Evolutionary conservation across 1,140 invertebrate species (phyloP).

Genomic region (Stegodyphus mimosarum): DNA sequence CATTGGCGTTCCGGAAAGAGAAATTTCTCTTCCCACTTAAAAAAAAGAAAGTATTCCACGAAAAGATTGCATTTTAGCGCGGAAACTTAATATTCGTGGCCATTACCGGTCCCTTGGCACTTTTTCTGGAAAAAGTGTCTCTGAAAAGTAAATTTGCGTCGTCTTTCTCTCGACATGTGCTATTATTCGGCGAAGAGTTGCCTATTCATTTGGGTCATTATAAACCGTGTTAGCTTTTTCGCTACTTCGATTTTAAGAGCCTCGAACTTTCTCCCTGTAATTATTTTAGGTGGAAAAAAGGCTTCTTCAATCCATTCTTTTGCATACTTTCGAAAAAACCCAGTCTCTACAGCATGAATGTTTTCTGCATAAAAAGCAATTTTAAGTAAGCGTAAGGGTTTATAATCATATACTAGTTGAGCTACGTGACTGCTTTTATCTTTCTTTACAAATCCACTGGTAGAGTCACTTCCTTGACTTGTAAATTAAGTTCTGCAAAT

Average conservation of each 20-base stretch:
- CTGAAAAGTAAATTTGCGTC: conserved; percentile 26
- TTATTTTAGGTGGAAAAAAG: conserved; percentile 34
- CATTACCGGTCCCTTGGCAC: conserved; percentile 25
- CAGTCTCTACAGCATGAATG: too few species aligned
- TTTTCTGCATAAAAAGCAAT: too few species aligned
- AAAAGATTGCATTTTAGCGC: conserved; percentile 27
- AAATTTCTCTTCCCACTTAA: conserved; percentile 37
- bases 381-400: too few species aligned
- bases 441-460: too few species aligned
- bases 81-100: conserved; percentile 46
- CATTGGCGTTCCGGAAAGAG: background rate
- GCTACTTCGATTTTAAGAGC: conserved; percentile 34
- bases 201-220: conserved; percentile 51
- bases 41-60: background rate
- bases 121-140: conserved; percentile 13
- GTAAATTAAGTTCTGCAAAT: too few species aligned
- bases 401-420: too few species aligned
- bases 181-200: conserved; percentile 34
- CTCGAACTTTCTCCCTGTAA: conserved; percentile 40
- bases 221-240: conserved; percentile 45
- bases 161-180: conserved; percentile 26
- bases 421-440: too few species aligned
- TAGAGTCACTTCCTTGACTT: too few species aligned
- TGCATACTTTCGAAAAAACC: too few species aligned
- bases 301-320: background rate